Evolutionary conservation across 2,113 vertebrate genomes (phyloP).

Genomic region (Austrofundulus limnaeus): DNA sequence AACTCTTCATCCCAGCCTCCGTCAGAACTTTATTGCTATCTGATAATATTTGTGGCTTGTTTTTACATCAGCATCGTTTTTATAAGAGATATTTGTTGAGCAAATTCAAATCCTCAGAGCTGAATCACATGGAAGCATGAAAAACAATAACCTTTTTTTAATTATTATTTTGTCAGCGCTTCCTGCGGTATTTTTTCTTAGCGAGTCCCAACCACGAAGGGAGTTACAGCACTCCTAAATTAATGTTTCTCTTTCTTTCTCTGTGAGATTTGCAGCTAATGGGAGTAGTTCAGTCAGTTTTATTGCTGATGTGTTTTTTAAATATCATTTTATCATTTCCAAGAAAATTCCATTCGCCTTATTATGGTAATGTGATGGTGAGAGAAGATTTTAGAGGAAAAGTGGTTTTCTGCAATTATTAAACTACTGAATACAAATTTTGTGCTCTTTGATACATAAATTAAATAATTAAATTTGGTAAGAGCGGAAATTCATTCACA

Average conservation of each 20-base stretch:
- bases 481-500: too few species aligned
- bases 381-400: too few species aligned
- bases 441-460: too few species aligned
- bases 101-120: slow-evolving; percentile 23
- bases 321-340: background rate
- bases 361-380: too few species aligned
- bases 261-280: slow-evolving; percentile 10
- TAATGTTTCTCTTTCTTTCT: background rate
- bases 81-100: slow-evolving; percentile 35
- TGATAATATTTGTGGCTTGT: slow-evolving; percentile 64
- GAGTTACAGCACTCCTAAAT: slow-evolving; percentile 6
- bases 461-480: too few species aligned
- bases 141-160: slow-evolving; percentile 15
- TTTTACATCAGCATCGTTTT: slow-evolving; percentile 61
- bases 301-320: slow-evolving; percentile 4
- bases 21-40: slow-evolving; percentile 46
- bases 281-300: slow-evolving; percentile 9
- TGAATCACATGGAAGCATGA: slow-evolving; percentile 39
- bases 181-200: slow-evolving; percentile 13
- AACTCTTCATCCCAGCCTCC: slow-evolving; percentile 44
- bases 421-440: too few species aligned
- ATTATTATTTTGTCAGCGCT: background rate
- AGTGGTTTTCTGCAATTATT: too few species aligned
- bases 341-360: too few species aligned
- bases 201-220: slow-evolving; percentile 3